phyloP scores from a whole-genome alignment of 2,113 vertebrate species.

The Nymphicus hollandicus region DNA sequence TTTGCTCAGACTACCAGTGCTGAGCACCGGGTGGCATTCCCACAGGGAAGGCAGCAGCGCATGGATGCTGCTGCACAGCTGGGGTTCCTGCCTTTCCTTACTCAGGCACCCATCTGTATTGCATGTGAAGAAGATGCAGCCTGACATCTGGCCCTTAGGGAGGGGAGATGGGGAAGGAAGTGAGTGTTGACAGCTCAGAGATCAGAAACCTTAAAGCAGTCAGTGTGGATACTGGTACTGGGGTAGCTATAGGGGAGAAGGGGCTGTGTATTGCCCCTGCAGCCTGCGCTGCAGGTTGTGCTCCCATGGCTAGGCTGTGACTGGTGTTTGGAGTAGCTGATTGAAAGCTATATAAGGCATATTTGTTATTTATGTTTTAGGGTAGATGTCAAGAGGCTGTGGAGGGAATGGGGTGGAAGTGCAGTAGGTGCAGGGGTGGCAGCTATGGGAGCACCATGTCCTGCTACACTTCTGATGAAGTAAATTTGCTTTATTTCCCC shows the following conservation, averaged over 20 bases:
- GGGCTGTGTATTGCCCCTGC: neutral
- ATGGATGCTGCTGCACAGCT: constrained; percentile 20
- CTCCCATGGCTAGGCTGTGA: neutral
- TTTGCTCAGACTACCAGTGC: constrained; percentile 35
- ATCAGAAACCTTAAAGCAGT: neutral
- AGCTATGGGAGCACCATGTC: fast-evolving
- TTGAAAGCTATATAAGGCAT: neutral
- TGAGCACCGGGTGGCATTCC: neutral
- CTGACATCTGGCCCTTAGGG: neutral
- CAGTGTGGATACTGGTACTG: neutral
- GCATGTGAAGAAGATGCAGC: neutral
- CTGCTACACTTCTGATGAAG: neutral
- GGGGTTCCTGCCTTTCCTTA: neutral
- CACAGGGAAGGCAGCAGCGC: constrained; percentile 33
- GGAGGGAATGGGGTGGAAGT: fast-evolving
- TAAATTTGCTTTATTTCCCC: fast-evolving
- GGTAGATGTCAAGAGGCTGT: neutral
- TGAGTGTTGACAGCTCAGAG: neutral
- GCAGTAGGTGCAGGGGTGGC: neutral
- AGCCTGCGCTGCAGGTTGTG: neutral
- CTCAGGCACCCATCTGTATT: neutral
- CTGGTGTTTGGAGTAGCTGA: neutral
- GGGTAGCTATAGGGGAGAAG: neutral
- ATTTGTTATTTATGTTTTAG: neutral
- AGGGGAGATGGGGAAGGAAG: neutral